Evolutionary conservation across 2,113 vertebrate species (phyloP), one percentile per base, ranked within the genome.

Genomic region (Siniperca knerii): DNA sequence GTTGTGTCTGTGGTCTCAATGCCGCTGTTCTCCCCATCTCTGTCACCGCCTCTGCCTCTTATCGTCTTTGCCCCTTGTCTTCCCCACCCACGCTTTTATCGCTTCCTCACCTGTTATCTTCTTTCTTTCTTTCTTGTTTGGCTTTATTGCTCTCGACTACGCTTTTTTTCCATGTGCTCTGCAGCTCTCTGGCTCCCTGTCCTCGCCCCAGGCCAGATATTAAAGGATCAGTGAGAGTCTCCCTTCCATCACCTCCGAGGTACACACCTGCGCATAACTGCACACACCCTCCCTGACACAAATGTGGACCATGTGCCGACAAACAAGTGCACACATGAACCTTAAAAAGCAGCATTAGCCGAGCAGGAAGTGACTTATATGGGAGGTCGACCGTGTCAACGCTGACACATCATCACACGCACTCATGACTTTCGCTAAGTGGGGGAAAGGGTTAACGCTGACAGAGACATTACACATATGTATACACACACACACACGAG

Each of bases 171-270:
- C 85, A 80, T 62, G 7, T 82, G 60, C 83, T 85, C 73, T 69
- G 64, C 50, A 68, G 82, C 76, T 77, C 74, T 61, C 65, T 79
- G 60, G 58, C 68, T 80, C 65, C 65, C 64, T 68, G 70, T 77
- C 67, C 13, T 79, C 23, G 54, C 94, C 92, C 72, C 80, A 0
- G 94, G 95, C 88, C 87, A 86, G 83, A 87, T 81, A 93, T 95
- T 94, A 95, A 93, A 89, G 93, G 95, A 96, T 96, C 93, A 94
- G 94, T 96, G 93, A 94, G 92, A 90, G 90, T 90, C 90, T 90
- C 87, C 86, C 84, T 81, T 87, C 92, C 90, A 88, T 92, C 89
- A 88, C 92, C 95, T 95, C 79, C 33, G 46, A 95, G 93, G 89
- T 93, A 92, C 91, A 95, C 94, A 96, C 95, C 94, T 95, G 94